Base-by-base conservation (phyloP, 2,888 invertebrate genomes). In the Cerastis leucographa region DNA sequence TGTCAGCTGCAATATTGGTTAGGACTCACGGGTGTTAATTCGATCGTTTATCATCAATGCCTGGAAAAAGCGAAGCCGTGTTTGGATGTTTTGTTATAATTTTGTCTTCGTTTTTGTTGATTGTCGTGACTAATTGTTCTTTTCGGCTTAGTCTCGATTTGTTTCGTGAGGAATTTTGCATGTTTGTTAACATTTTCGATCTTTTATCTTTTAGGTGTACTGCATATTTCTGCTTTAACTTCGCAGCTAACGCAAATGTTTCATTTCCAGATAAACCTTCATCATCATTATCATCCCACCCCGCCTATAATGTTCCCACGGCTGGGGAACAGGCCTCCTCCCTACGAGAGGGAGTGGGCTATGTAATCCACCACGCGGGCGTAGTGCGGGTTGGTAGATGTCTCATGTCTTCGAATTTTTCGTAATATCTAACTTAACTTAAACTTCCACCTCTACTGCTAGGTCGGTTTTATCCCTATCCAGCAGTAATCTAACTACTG, bases 1-100 rank as follows among this genome's bases (percentile, higher is more conserved):
- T 75, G 87, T 87, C 87, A 86, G 68, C 79, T 79, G 76, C 88
- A 84, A 82, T 87, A 85, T 87, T 74, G 87, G 80, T 77, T 70
- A 76, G 70, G 73, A 42, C 5, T 67, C 46, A 72, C 70, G 75
- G 68, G 65, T 81, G 80, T 71, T 82, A 85, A 85, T 85, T 72
- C 61, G 67, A 67, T 87, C 82, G 82, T 85, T 85, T 79, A 78
- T 87, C 81, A 87, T 75, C 76, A 65, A 79, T 78, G 56, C 69
- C 62, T 49, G 75, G 74, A 35, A 72, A 79, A 87, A 75, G 69
- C 61, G 49, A 67, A 77, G 44, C 42, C 71, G 66, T 62, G 71
- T 79, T 79, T 22, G 56, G 44, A 19, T 64, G 51, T 75, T 74
- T 65, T 76, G 73, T 76, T 64, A 64, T 61, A 42, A 42, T 65